Evolutionary conservation across 2,113 vertebrate genomes (phyloP).

Genomic region (Psittacula cyanocephala): DNA sequence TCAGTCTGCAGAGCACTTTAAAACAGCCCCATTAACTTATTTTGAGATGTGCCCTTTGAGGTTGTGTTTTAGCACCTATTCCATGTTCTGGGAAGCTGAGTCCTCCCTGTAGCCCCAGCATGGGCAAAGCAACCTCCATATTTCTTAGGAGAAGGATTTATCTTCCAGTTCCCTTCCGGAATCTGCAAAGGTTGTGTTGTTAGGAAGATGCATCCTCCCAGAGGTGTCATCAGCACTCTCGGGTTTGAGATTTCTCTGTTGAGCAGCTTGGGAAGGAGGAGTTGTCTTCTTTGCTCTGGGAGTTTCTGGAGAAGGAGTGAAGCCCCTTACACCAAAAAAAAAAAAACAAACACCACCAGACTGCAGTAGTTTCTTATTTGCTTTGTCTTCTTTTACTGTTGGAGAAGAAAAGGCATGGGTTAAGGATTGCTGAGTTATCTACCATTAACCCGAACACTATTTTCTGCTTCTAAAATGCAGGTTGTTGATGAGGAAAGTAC

Average conservation of each 20-base stretch:
- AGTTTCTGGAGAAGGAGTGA: background rate
- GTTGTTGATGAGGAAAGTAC: background rate
- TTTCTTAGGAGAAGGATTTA: background rate
- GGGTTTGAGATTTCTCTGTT: background rate
- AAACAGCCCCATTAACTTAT: background rate
- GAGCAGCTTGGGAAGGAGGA: background rate
- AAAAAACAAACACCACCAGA: fast-evolving
- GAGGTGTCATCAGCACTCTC: background rate
- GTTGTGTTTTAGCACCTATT: background rate
- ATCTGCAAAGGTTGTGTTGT: background rate
- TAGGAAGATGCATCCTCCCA: background rate
- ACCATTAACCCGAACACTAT: background rate
- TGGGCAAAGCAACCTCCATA: background rate
- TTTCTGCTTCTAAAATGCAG: background rate
- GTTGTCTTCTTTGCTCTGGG: background rate
- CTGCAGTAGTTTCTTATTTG: background rate
- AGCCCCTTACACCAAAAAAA: background rate
- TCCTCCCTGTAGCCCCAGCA: too few species aligned
- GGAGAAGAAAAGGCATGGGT: background rate
- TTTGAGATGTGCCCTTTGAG: background rate
- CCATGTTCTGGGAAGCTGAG: background rate
- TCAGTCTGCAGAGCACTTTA: background rate
- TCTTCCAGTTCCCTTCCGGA: background rate
- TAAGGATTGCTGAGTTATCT: background rate
- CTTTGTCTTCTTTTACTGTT: background rate